Conservation (phyloP, 2,113 vertebrate species). For the Carlito syrichta region DNA sequence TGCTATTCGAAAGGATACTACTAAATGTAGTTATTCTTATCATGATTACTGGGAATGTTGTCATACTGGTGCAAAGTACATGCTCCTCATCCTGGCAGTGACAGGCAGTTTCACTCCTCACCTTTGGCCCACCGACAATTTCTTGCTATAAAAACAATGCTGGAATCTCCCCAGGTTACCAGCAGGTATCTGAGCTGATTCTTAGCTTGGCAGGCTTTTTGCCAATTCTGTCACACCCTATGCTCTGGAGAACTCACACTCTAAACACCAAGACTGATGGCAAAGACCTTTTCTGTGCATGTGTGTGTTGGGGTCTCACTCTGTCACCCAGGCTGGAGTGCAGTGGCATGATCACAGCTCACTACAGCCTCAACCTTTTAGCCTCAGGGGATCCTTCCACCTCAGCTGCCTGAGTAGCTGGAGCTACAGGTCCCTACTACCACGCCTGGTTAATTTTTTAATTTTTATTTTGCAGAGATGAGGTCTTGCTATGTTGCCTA, state of each 20-base stretch:
- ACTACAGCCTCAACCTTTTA: too few species aligned
- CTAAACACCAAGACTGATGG: neutral
- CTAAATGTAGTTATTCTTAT: neutral
- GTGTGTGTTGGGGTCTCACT: too few species aligned
- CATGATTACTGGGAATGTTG: neutral
- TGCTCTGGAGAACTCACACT: neutral
- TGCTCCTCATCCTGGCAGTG: too few species aligned
- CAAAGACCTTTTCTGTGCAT: neutral
- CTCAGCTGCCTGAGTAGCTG: too few species aligned
- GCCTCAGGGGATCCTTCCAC: too few species aligned
- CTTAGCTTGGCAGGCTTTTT: neutral
- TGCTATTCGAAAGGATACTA: neutral
- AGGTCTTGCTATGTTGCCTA: too few species aligned
- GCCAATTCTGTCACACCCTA: neutral
- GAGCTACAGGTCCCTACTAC: too few species aligned
- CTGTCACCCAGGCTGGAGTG: too few species aligned
- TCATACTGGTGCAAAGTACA: neutral
- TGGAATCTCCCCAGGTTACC: neutral
- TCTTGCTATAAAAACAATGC: conserved; percentile 12
- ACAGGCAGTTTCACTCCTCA: neutral
- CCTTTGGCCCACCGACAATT: neutral
- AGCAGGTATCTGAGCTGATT: neutral
- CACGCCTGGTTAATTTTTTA: too few species aligned
- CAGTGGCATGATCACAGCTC: too few species aligned
- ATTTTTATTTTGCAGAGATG: too few species aligned